Conservation (phyloP, 2,888 invertebrate genomes). For the Leptinotarsa peninsularis region DNA sequence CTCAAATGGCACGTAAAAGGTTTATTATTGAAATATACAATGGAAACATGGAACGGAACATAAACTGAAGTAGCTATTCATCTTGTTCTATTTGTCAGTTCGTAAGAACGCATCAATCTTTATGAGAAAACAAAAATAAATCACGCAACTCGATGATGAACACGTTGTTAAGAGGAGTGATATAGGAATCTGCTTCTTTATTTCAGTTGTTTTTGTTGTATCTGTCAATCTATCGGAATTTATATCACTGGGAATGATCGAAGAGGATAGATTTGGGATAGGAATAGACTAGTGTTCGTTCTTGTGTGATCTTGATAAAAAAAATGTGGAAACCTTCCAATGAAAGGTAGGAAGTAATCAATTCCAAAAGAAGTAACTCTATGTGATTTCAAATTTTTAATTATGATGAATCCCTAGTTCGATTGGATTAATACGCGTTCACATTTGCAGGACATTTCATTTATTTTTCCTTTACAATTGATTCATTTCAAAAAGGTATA, state of each 20-base stretch:
- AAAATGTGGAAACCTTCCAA: no score
- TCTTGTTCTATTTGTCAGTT: slow-evolving; percentile 34
- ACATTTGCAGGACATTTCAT: no score
- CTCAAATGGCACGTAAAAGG: slow-evolving; percentile 45
- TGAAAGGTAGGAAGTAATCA: no score
- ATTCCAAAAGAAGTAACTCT: no score
- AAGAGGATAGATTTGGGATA: neutral
- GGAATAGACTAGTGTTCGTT: neutral
- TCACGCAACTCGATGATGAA: slow-evolving; percentile 19
- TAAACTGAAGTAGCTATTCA: slow-evolving; percentile 40
- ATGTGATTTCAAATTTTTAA: no score
- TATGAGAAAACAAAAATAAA: slow-evolving; percentile 37
- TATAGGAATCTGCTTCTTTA: neutral
- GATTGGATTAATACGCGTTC: no score
- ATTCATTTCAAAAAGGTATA: no score
- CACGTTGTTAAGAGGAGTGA: slow-evolving; percentile 13
- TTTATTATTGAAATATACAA: slow-evolving; percentile 44
- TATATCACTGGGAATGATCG: neutral
- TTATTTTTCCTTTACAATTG: no score
- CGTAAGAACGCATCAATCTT: slow-evolving; percentile 37
- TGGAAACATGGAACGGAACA: slow-evolving; percentile 34
- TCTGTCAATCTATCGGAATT: neutral
- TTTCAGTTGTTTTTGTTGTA: neutral
- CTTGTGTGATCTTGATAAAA: no score
- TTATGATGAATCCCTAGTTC: no score